Percentiles rank a stretch among this genome's conserved stretches.
These are phyloP conservation scores for Drosophila demipolita DNA, from an alignment of 2,888 invertebrate genomes.

Conservation along the genomic window DNA sequence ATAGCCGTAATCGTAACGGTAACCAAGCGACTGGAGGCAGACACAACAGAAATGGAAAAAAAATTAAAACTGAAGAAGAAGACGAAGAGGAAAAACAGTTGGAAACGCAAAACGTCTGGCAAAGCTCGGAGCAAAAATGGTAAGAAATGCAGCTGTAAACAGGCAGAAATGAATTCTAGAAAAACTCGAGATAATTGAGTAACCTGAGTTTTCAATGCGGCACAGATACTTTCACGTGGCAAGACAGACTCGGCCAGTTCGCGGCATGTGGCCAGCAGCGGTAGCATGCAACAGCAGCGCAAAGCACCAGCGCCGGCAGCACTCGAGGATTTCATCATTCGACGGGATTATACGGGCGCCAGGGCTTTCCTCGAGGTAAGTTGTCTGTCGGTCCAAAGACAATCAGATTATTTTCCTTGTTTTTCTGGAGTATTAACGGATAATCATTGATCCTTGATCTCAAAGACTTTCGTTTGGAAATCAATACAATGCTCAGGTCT, in stretches of 20 bases:
- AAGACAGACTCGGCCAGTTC: conserved; percentile 90
- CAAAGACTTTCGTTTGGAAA: background rate
- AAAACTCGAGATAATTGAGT: conserved; percentile 28
- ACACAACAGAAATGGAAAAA: conserved; percentile 16
- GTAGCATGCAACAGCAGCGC: conserved; percentile 58
- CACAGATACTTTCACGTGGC: conserved; percentile 92
- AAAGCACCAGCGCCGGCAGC: conserved; percentile 88
- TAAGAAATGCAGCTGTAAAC: conserved; percentile 53
- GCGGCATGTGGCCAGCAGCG: conserved; percentile 69
- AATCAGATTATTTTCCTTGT: background rate
- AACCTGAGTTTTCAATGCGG: conserved; percentile 29
- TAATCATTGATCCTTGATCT: background rate
- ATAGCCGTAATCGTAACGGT: conserved; percentile 64
- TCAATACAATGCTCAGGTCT: background rate
- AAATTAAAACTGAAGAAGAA: conserved; percentile 10
- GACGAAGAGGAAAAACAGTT: background rate
- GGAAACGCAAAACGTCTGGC: conserved; percentile 20
- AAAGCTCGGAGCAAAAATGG: conserved; percentile 55
- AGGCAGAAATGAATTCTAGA: conserved; percentile 15
- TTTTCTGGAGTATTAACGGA: background rate
- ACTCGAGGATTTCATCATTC: conserved; percentile 94
- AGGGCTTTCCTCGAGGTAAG: conserved; percentile 95
- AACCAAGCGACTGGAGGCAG: conserved; percentile 54
- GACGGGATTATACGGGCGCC: conserved; percentile 97
- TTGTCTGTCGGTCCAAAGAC: too few species aligned